Base-by-base conservation (phyloP, 2,113 vertebrate genomes). In the Gadus macrocephalus region DNA sequence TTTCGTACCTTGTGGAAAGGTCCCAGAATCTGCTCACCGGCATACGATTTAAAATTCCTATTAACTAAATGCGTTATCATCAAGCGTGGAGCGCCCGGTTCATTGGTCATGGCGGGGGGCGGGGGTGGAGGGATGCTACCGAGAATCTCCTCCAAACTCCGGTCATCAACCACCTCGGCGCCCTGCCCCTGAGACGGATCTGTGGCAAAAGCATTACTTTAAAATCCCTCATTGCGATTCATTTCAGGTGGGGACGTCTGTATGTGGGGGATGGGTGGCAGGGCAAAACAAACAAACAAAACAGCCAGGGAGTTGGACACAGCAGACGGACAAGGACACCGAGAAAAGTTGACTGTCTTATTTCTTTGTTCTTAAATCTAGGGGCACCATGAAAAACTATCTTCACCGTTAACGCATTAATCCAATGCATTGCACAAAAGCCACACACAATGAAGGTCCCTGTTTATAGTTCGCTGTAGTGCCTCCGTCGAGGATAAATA, bases 1-100 rank as follows among this genome's bases (percentile, higher is more conserved):
- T 79, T 62, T 76, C 75, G 76, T 96, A 99, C 97, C 96, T 98
- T 98, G 83, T 99, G 96, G 87, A 99, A 99, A 90, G 97, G 97
- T 85, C 97, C 97, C 90, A 99, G 90, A 71, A 91, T 92, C 92
- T 94, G 91, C 82, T 96, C 92, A 56, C 95, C 96, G 53, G 95
- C 95, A 63, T 98, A 99, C 4, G 97, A 99, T 86, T 99, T 99
- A 92, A 99, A 99, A 92, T 99, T 98, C 77, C 94, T 92, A 90
- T 98, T 99, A 79, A 99, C 93, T 90, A 99, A 96, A 83, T 99
- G 97, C 28, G 95, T 95, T 89, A 99, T 99, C 96, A 99, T 99
- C 69, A 99, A 93, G 70, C 97, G 95, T 86, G 97, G 95, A 90
- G 97, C 96, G 80, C 97, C 96, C 66, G 96, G 90, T 93, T 98